These are phyloP conservation scores for Bombus turneri DNA, from an alignment of 1,140 invertebrate species.

Conservation along the genomic window DNA sequence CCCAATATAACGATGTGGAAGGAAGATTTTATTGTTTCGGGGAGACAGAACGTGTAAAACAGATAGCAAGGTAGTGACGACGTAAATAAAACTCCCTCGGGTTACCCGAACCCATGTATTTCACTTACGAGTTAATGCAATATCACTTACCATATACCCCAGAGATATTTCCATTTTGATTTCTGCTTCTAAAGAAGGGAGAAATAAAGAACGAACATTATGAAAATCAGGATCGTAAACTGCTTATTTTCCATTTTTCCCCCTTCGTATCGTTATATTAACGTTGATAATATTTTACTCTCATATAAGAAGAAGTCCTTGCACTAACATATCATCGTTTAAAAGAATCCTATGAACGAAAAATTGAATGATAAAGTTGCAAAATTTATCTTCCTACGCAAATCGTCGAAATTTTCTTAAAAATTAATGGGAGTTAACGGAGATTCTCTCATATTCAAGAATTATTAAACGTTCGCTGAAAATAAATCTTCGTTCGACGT, in stretches of 20 bases:
- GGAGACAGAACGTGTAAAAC: neutral
- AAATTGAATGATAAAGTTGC: neutral
- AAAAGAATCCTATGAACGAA: no score
- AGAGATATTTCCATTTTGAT: slow-evolving; percentile 34
- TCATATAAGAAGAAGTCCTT: no score
- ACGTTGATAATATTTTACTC: no score
- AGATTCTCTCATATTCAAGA: neutral
- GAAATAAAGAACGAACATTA: no score
- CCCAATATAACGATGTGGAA: no score
- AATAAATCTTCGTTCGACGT: neutral
- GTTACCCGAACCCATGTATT: slow-evolving; percentile 12
- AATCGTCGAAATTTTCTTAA: no score
- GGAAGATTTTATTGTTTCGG: neutral
- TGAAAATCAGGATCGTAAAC: neutral
- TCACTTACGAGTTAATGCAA: slow-evolving; percentile 31
- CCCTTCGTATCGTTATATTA: neutral
- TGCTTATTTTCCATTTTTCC: no score
- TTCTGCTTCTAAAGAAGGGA: neutral
- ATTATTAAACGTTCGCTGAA: neutral
- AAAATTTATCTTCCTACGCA: no score
- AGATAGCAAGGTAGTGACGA: neutral
- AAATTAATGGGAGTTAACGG: no score
- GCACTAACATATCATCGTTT: no score
- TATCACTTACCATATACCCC: slow-evolving; percentile 33
- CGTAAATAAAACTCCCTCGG: slow-evolving; percentile 41